phyloP scores from a whole-genome alignment of 2,888 invertebrate species.

The Rotaria sp. region DNA sequence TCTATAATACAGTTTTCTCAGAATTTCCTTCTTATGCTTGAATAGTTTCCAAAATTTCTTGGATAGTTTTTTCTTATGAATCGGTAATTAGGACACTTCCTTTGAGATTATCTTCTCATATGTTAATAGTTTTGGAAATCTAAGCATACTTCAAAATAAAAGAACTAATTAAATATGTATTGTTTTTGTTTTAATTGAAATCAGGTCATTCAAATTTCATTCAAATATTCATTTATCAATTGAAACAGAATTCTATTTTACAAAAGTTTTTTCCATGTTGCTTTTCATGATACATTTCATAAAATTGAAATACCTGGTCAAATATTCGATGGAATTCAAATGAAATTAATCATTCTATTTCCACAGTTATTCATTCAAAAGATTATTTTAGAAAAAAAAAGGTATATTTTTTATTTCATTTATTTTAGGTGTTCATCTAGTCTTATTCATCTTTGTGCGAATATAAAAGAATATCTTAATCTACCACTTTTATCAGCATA shows the following conservation, averaged over 20 bases:
- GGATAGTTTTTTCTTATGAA: no score
- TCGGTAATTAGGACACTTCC: no score
- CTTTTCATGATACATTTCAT: not conserved
- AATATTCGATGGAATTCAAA: not conserved
- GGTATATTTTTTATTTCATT: not conserved
- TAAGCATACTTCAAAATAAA: no score
- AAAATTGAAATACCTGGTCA: conserved; percentile 5
- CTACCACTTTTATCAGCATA: not conserved
- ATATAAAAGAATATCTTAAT: not conserved
- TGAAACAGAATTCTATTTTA: not conserved
- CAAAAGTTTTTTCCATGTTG: not conserved
- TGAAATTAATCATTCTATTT: not conserved
- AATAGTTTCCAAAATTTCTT: no score
- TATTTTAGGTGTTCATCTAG: not conserved
- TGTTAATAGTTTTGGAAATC: no score
- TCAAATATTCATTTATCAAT: not conserved
- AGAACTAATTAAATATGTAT: no score
- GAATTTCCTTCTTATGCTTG: no score
- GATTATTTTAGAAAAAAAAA: not conserved
- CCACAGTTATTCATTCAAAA: not conserved
- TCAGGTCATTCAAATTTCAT: not conserved
- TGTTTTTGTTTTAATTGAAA: no score
- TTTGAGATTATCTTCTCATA: no score
- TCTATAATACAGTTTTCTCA: no score
- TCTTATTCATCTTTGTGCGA: not conserved